phyloP scores from a whole-genome alignment of 2,797 vertebrate genomes.

The Anniella stebbinsi region DNA sequence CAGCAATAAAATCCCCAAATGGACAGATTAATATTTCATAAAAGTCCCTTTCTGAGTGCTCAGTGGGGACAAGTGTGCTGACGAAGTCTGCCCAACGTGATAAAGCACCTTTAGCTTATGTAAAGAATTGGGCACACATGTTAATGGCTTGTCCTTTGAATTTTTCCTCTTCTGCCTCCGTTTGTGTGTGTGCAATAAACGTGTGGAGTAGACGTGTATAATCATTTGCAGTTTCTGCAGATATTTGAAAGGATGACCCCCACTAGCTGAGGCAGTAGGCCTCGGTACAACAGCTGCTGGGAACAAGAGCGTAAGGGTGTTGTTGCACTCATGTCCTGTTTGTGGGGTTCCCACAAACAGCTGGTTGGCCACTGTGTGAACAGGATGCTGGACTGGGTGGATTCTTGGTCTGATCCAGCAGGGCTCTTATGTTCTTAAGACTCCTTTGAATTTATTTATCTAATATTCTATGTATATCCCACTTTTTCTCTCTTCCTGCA shows the following conservation, averaged over 20 bases:
- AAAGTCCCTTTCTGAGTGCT: constrained; percentile 4
- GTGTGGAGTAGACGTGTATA: constrained; percentile 70
- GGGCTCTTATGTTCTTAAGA: too few relatives aligned
- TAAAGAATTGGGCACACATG: constrained; percentile 47
- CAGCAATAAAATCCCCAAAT: constrained; percentile 2
- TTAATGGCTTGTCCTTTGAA: constrained; percentile 8
- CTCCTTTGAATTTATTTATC: too few relatives aligned
- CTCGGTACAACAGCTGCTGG: too few relatives aligned
- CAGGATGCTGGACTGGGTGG: too few relatives aligned
- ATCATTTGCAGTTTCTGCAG: constrained; percentile 64
- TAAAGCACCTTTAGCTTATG: constrained; percentile 14
- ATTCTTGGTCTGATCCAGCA: too few relatives aligned
- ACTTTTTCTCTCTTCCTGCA: too few relatives aligned
- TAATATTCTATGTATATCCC: too few relatives aligned
- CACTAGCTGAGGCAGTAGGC: too few relatives aligned
- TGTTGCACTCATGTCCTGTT: too few relatives aligned
- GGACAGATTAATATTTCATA: constrained; percentile 16
- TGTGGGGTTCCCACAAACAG: too few relatives aligned
- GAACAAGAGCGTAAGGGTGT: too few relatives aligned
- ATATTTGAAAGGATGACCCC: neutral
- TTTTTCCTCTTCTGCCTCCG: neutral
- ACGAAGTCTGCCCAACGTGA: constrained; percentile 35
- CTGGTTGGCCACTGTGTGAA: too few relatives aligned
- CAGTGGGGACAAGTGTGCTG: constrained; percentile 7
- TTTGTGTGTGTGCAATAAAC: constrained; percentile 13